phyloP scores from a whole-genome alignment of 37 sponge, comb jelly and placozoan genomes.

The Beroe ovata region DNA sequence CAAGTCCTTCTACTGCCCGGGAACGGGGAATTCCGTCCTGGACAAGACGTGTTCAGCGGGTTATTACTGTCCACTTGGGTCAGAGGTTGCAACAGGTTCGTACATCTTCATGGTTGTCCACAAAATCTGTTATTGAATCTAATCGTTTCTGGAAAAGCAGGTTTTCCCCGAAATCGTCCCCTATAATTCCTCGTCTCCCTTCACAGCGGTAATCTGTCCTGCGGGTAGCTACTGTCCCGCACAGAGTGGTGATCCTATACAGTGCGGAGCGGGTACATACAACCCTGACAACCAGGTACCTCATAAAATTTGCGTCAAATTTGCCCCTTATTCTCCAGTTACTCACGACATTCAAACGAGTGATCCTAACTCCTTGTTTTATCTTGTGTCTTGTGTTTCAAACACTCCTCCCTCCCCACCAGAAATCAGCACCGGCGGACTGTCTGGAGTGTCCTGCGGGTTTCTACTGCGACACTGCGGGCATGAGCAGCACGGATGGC shows the following conservation, averaged over 20 bases:
- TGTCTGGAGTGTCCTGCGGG: constrained; percentile 67
- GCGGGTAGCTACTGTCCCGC: constrained; percentile 67
- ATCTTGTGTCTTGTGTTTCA: too few relatives aligned
- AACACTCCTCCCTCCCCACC: background rate
- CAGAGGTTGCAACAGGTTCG: constrained; percentile 8
- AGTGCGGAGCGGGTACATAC: constrained; percentile 51
- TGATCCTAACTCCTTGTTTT: background rate
- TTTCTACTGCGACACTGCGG: constrained; percentile 43
- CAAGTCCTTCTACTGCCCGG: constrained; percentile 50
- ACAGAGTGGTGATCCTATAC: background rate
- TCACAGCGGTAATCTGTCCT: constrained; percentile 66
- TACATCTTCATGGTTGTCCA: background rate
- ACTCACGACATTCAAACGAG: too few relatives aligned
- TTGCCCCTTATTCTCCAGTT: too few relatives aligned
- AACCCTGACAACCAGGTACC: constrained; percentile 2
- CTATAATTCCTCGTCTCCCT: background rate
- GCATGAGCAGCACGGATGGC: background rate
- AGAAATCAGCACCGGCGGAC: constrained; percentile 7
- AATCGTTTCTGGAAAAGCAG: background rate
- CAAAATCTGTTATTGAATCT: background rate
- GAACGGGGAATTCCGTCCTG: background rate
- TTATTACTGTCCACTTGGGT: constrained; percentile 61
- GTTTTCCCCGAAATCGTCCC: background rate
- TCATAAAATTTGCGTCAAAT: too few relatives aligned
- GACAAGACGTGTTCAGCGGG: constrained; percentile 59